Evolutionary conservation across 1,140 invertebrate species (phyloP).

Genomic region (Dolichoris vasculosae): DNA sequence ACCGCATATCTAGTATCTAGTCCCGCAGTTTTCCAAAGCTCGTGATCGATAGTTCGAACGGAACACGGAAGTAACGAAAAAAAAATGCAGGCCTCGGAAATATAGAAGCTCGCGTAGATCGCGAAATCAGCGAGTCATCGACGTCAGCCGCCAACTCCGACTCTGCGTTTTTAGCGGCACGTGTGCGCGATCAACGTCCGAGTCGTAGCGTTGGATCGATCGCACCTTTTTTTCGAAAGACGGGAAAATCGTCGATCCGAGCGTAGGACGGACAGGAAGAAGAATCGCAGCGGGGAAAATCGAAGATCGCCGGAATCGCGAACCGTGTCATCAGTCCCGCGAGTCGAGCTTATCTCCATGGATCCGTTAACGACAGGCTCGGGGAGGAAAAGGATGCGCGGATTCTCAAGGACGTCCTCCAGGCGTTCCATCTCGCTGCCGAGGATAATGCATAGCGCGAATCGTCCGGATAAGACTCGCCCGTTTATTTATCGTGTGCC

Average conservation of each 20-base stretch:
- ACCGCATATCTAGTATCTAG: no score
- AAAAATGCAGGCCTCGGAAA: neutral
- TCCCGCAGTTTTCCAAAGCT: neutral
- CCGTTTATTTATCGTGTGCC: conserved; percentile 62
- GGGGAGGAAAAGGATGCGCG: conserved; percentile 46
- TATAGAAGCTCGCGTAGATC: neutral
- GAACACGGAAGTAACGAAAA: neutral
- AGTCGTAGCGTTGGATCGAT: neutral
- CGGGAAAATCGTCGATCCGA: neutral
- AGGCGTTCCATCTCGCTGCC: conserved; percentile 73
- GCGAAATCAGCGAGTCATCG: no score
- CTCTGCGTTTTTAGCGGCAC: neutral
- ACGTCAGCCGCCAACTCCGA: neutral
- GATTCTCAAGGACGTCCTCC: conserved; percentile 65
- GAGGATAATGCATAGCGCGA: conserved; percentile 68
- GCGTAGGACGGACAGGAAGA: neutral
- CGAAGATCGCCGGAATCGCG: neutral
- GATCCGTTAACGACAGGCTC: neutral
- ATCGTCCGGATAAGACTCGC: conserved; percentile 63
- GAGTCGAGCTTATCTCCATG: neutral
- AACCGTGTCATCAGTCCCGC: neutral
- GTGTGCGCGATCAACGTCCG: neutral
- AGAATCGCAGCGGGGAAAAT: neutral
- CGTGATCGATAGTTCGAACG: no score
- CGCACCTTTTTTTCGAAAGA: no score